Base-by-base conservation (phyloP, 2,888 invertebrate genomes). In the Lithophane socia region DNA sequence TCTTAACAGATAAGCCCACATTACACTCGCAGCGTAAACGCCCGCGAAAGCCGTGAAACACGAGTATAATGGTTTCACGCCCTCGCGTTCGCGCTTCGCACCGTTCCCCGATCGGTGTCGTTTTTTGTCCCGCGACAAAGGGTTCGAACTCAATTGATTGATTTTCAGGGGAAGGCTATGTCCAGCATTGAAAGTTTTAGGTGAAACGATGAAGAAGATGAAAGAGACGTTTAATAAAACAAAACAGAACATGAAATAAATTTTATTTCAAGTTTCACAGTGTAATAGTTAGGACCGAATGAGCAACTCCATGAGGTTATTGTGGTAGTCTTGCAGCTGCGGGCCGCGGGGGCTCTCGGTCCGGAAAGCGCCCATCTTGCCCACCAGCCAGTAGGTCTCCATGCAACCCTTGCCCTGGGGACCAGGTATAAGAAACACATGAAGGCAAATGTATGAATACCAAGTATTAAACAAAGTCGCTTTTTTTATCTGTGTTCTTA, bases 301-400 rank as follows among this genome's bases (percentile, higher is more conserved):
- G 56, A 96, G 91, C 81, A 96, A 79, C 84, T 96, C 96, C 65
- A 96, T 89, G 9, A 96, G 83, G 64, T 94, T 95, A 67, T 95
- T 93, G 76, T 95, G 95, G 79, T 94, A 96, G 86, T 96, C 96
- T 67, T 94, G 91, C 0, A 96, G 90, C 2, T 93, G 91, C 2
- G 94, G 90, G 2, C 91, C 91, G 0, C 90, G 89, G 0, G 95
- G 94, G 12, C 93, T 94, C 60, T 96, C 96, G 0, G 88, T 83
- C 2, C 89, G 89, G 0, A 94, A 75, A 0, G 90, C 92, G 0
- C 95, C 95, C 0, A 92, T 85, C 85, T 97, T 97, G 16, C 96
- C 96, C 1, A 95, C 69, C 61, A 97, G 91, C 97, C 97, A 97
- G 82, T 94, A 97, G 0, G 97, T 97, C 84, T 97, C 96, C 97